Base-by-base conservation (phyloP, 2,113 vertebrate genomes). In the Catharus bicknelli region DNA sequence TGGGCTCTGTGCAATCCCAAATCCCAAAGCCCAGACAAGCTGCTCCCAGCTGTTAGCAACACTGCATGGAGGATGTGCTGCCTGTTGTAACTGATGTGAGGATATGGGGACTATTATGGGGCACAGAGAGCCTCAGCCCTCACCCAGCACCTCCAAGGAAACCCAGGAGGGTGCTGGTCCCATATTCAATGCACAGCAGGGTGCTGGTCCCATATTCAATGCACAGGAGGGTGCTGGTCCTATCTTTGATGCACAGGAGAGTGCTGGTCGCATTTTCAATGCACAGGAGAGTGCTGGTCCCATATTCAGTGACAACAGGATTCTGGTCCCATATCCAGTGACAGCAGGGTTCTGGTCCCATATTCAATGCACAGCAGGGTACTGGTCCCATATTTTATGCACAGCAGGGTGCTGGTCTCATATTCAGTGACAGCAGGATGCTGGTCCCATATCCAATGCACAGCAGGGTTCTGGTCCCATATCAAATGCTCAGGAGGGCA, bases 41-140 rank as follows among this genome's bases (percentile, higher is more conserved):
- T 72, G 69, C 92, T 75, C 43, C 10, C 10, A 18, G 79, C 7
- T 53, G 15, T 54, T 64, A 57, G 59, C 32, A 17, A 73, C 42
- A 4, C 58, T 1, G 13, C 43, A 16, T 0, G 4, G 38, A 70
- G 74, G 61, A 45, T 64, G 51, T 1, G 4, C 26, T 57, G 86
- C 72, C 64, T 2, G 2, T 13, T 42, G 7, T 9, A 29, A 19
- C 25, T 55, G 73, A 7, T 5, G 9, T 58, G 72, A 47, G 34
- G 18, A 23, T 7, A 4, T 2, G 1, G 27, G 10, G 19, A 7
- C 1, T 5, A n/a, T n/a, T n/a, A n/a, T n/a, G n/a, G n/a, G n/a
- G n/a, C n/a, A n/a, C 26, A 1, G 2, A 45, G 40, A 27, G 25
- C 40, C 15, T 40, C 72, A 14, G 20, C 13, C 11, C 27, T 62